Evolutionary conservation across 2,113 vertebrate species (phyloP), one percentile per base, ranked within the genome.

Genomic region (Aphelocoma coerulescens): DNA sequence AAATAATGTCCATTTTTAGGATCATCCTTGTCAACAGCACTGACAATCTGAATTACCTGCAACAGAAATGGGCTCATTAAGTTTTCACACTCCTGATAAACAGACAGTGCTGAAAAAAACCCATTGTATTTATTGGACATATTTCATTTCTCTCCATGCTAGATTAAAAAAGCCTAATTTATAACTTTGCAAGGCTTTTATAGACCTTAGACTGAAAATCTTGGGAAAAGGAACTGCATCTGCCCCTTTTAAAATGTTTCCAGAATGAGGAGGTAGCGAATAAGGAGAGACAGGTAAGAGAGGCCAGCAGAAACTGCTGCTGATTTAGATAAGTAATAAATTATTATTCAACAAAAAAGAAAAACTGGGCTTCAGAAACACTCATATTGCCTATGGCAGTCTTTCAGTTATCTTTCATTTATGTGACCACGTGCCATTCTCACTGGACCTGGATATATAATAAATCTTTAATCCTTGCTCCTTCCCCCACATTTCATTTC

Each of bases 31-130:
- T 99, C 99, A 95, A 99, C 97, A 3, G 99, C 99, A 48, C 99
- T 99, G 97, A 99, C 98, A 61, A 99, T 99, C 95, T 99, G 99
- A 97, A 99, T 99, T 91, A 99, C 98, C 99, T 99, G 96, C 58
- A 98, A 98, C 55, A 97, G 57, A 95, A 96, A 67, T 20, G 8
- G 21, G 61, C 58, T 76, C 63, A 22, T 97, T 91, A 97, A 80
- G 51, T 61, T 84, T 86, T 69, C 68, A 71, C 48, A 69, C 30
- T 72, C 33, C 39, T 18, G 43, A 54, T n/a, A 62, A 68, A 62
- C 41, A 86, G 73, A 55, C 7, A 66, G 17, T 28, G 57, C 20
- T 66, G 20, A 28, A 41, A 86, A 67, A 44, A 27, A 0, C 39
- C 39, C 39, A 27, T 5, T 58, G 6, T 3, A 63, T 71, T 67